Evolutionary conservation across 1,140 invertebrate genomes (phyloP).

Genomic region (Linepithema humile): DNA sequence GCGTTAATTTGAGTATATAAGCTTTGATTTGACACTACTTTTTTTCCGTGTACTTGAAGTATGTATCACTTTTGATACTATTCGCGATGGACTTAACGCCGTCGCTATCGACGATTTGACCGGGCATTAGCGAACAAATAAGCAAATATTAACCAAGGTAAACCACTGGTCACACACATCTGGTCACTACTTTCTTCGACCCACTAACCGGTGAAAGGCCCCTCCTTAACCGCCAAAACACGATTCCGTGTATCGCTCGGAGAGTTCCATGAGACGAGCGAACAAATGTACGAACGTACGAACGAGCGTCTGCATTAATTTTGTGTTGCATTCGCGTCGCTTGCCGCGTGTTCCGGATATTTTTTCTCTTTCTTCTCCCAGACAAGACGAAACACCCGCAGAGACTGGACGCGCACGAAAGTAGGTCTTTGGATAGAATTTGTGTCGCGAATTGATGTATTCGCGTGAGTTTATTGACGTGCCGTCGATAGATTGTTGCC

Average conservation of each 20-base stretch:
- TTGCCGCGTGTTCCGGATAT: slow-evolving; percentile 34
- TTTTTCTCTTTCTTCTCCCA: slow-evolving; percentile 27
- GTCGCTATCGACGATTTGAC: slow-evolving; percentile 10
- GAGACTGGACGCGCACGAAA: slow-evolving; percentile 32
- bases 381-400: slow-evolving; percentile 20
- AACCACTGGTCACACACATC: too few relatives aligned
- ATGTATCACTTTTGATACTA: too few relatives aligned
- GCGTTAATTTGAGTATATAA: too few relatives aligned
- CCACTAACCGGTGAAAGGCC: slow-evolving; percentile 82
- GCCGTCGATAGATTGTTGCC: background rate
- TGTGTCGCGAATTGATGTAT: slow-evolving; percentile 36
- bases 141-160: slow-evolving; percentile 81
- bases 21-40: too few relatives aligned
- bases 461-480: slow-evolving; percentile 17
- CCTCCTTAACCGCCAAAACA: slow-evolving; percentile 73
- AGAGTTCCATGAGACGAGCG: background rate
- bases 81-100: background rate
- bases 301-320: slow-evolving; percentile 27
- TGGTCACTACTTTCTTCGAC: slow-evolving; percentile 82
- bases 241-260: slow-evolving; percentile 38
- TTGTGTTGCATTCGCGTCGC: slow-evolving; percentile 25
- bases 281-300: background rate
- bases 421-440: slow-evolving; percentile 53
- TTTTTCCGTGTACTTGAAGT: too few relatives aligned
- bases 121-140: background rate